These are phyloP conservation scores for Lepidurus packardi DNA, from an alignment of 1,140 invertebrate genomes.

Conservation along the genomic window DNA sequence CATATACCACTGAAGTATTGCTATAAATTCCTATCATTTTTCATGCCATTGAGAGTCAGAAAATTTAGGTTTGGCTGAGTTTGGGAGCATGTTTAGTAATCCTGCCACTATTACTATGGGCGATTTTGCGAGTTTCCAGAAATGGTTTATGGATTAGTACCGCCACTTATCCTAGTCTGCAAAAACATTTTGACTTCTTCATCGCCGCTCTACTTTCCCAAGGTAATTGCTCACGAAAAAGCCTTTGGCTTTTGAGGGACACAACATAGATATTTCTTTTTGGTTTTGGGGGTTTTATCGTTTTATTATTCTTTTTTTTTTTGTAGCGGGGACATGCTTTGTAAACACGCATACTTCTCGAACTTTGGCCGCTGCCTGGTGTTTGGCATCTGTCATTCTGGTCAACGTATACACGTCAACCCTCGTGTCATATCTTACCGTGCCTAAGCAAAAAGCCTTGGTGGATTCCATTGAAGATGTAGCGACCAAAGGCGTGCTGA, in stretches of 20 bases:
- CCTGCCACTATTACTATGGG: neutral
- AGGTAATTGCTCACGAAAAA: neutral
- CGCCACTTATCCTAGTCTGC: slow-evolving; percentile 18
- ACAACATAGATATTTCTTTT: neutral
- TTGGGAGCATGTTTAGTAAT: neutral
- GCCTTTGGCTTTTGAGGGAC: neutral
- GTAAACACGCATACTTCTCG: slow-evolving; percentile 34
- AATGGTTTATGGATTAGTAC: slow-evolving; percentile 9
- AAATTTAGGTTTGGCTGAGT: slow-evolving; percentile 31
- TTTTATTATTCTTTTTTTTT: neutral
- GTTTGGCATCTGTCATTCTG: slow-evolving; percentile 39
- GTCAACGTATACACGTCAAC: slow-evolving; percentile 41
- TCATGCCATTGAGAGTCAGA: neutral
- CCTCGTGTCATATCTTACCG: slow-evolving; percentile 40
- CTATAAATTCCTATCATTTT: neutral
- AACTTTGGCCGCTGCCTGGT: slow-evolving; percentile 41
- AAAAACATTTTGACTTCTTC: slow-evolving; percentile 23
- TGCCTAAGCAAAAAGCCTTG: slow-evolving; percentile 37
- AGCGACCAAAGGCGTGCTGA: neutral
- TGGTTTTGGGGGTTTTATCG: neutral
- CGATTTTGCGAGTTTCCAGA: slow-evolving; percentile 23
- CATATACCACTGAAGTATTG: slow-evolving; percentile 39
- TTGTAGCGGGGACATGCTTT: slow-evolving; percentile 27
- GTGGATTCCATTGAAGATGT: slow-evolving; percentile 39
- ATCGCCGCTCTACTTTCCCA: slow-evolving; percentile 25